Percentiles rank a stretch among this genome's conserved stretches.
Evolutionary conservation across 2,113 vertebrate species (phyloP).

Genomic region (Sarotherodon lohbergeri): DNA sequence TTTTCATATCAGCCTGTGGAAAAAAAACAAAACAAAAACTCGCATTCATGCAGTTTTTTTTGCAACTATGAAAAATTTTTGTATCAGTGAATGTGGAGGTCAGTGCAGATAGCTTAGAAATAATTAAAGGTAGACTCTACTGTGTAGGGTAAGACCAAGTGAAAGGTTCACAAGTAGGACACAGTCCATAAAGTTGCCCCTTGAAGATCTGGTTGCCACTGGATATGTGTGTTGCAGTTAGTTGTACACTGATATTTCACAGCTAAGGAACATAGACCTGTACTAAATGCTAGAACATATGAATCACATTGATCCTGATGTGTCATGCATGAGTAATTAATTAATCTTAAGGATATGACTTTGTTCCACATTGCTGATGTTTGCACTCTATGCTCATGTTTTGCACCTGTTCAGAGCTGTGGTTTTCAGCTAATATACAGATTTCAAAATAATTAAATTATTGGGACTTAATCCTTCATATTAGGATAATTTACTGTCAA

Average conservation of each 20-base stretch:
- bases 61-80: background rate
- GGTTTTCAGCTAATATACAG: background rate
- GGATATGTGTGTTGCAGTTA: background rate
- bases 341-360: background rate
- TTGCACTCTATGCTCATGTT: slow-evolving; percentile 49
- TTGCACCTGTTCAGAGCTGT: slow-evolving; percentile 24
- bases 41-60: background rate
- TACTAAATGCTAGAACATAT: background rate
- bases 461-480: background rate
- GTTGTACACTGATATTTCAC: background rate
- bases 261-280: background rate
- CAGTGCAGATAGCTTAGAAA: background rate
- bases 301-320: background rate
- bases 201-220: background rate
- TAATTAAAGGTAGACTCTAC: background rate
- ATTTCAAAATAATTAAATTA: background rate
- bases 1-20: background rate
- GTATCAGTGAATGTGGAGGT: background rate
- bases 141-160: background rate
- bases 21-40: background rate
- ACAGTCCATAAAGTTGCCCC: background rate
- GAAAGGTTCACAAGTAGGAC: background rate
- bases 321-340: background rate
- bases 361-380: background rate
- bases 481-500: background rate